Evolutionary conservation across 2,888 invertebrate genomes (phyloP).

Genomic region (Teinopalpus imperialis): DNA sequence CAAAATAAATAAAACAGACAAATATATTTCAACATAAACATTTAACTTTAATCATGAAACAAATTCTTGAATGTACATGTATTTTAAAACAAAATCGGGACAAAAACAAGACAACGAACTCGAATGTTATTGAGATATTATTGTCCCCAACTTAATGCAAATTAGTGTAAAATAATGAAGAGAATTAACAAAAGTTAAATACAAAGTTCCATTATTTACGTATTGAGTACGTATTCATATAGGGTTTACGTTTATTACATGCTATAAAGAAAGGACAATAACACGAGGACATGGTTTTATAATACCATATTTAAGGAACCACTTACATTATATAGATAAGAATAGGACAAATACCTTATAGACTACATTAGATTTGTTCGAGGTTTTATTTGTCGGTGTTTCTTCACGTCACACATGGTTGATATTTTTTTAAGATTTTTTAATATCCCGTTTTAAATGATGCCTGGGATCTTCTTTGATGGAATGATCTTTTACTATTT

Average conservation of each 20-base stretch:
- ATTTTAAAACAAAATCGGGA: conserved; percentile 12
- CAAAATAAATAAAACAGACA: conserved; percentile 52
- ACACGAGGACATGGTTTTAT: neutral
- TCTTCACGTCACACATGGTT: neutral
- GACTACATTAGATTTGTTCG: conserved; percentile 3
- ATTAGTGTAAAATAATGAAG: conserved; percentile 2
- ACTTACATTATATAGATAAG: conserved; percentile 9
- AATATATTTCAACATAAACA: conserved; percentile 37
- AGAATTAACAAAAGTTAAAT: neutral
- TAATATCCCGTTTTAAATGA: no score
- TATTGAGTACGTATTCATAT: neutral
- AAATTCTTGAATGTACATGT: conserved; percentile 13
- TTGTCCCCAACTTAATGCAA: conserved; percentile 20
- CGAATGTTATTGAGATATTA: conserved; percentile 10
- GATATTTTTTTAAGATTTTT: neutral
- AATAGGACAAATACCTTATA: conserved; percentile 22
- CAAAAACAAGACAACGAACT: conserved; percentile 13
- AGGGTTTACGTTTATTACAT: neutral
- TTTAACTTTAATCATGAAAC: conserved; percentile 22
- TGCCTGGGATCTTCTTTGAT: no score
- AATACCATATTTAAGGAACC: conserved; percentile 17
- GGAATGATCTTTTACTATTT: no score
- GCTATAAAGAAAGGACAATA: conserved; percentile 4
- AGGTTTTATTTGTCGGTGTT: neutral
- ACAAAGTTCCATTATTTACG: conserved; percentile 1